Base-by-base conservation (phyloP, 1,140 invertebrate genomes). In the Drosophila hydei region DNA sequence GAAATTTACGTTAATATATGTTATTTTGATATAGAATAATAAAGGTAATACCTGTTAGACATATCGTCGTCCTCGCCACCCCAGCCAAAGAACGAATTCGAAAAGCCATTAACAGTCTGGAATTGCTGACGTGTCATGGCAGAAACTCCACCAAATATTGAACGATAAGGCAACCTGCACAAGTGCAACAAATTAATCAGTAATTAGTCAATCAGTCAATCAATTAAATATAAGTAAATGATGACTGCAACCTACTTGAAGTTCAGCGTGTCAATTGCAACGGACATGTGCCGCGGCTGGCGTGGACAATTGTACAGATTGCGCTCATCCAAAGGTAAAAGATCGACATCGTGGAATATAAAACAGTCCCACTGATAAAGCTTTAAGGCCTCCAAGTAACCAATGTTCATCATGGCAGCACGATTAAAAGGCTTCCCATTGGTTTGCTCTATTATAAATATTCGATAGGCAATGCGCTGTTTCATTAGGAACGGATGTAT, bases 261-360 rank as follows among this genome's bases (percentile, higher is more conserved):
- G 68, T 95, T 94, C 77, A 98, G 95, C 81, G 96, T 97, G 92
- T 99, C 96, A 30, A 99, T 95, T 9, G 97, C 97, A 0, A 97
- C 97, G 30, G 97, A 98, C 96, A 99, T 97, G 91, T 99, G 98
- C 47, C 97, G 92, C 0, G 98, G 98, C 88, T 97, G 96, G 62
- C 95, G 94, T 1, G 96, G 96, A 92, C 97, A 98, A 12, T 94
- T 95, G 92, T 99, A 99, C 19, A 98, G 92, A 92, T 99, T 99
- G 64, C 95, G 92, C 84, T 98, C 97, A 92, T 99, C 96, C 88
- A 98, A 96, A 5, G 98, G 97, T 80, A 99, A 92, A 48, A 99
- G 93, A 92, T 99, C 98, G 19, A 99, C 97, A 92, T 99, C 98
- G 92, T 99, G 98, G 92, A 99, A 99, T 70, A 99, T 95, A 92